A percentile compares a stretch with the other conserved stretches of the same genome.
Conservation (phyloP, 1,140 invertebrate species). For the Drosophila nebulosa region DNA sequence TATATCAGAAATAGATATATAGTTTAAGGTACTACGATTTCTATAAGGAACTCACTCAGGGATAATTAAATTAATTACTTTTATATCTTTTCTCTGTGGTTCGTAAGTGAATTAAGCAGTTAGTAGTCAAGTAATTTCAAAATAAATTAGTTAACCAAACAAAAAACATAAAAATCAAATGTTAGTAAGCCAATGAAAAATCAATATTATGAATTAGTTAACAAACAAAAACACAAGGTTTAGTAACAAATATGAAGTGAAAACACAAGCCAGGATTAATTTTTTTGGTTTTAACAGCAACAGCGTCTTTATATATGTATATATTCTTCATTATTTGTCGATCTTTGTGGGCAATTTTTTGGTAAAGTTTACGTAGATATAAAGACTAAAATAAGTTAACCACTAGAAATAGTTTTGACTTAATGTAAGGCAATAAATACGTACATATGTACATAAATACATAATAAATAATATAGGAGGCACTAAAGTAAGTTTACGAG, state of each 20-base stretch:
- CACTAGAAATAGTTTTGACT: conserved; percentile 63
- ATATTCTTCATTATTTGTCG: conserved; percentile 55
- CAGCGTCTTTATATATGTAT: conserved; percentile 40
- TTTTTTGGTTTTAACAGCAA: conserved; percentile 74
- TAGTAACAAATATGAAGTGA: conserved; percentile 63
- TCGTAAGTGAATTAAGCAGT: background rate
- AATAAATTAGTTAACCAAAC: background rate
- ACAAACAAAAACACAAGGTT: conserved; percentile 45
- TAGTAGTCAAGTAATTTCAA: background rate
- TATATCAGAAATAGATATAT: background rate
- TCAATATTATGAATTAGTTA: conserved; percentile 51
- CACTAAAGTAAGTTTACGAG: conserved; percentile 62
- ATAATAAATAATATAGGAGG: conserved; percentile 45
- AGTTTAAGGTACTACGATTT: background rate
- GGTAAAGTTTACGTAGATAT: conserved; percentile 35
- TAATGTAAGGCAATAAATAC: conserved; percentile 73
- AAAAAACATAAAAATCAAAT: background rate
- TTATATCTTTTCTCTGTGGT: background rate
- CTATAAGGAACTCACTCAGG: conserved; percentile 9
- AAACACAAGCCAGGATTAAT: conserved; percentile 67
- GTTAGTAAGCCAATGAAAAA: conserved; percentile 18
- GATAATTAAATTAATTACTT: background rate
- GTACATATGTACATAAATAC: background rate
- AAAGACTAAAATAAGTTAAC: conserved; percentile 42
- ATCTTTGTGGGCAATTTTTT: conserved; percentile 51